Base-by-base conservation (phyloP, 2,797 vertebrate genomes). In the Pseudomugil tenellus region DNA sequence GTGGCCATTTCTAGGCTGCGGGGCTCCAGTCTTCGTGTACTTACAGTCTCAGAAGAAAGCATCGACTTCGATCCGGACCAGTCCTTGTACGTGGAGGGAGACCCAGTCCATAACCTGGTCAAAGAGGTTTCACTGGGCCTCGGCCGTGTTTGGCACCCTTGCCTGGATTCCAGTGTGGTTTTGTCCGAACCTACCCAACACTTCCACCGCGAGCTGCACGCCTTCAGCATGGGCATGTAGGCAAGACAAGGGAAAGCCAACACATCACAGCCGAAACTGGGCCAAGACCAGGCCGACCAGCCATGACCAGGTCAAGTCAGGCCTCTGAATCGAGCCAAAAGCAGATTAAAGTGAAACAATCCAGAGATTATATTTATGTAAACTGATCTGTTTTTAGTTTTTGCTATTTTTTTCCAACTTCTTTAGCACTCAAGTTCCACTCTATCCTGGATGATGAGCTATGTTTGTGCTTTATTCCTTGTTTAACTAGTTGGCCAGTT, bases 21-120 rank as follows among this genome's bases (percentile, higher is more conserved):
- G 64, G 97, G 98, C 85, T 96, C 96, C 85, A 96, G 96, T 84
- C 94, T 99, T 46, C 95, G 95, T 74, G 91, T 97, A 72, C 94
- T 99, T 70, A 96, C 96, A 26, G 96, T 99, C 85, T 97, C 97
- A 0, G 97, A 98, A 91, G 97, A 99, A 93, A 98, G 97, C 95
- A 96, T 99, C 87, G 96, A 98, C 93, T 98, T 98, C 13, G 97
- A 99, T 88, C 97, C 97, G 41, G 96, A 97, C 84, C 96, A 98
- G 93, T 93, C 95, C 25, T 91, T 95, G 62, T 96, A 94, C 90
- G 92, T 95, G 86, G 96, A 98, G 72, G 97, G 96, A 49, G 96
- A 99, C 92, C 97, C 98, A 8, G 95, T 98, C 68, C 96, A 97
- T 83, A 96, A 97, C 90, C 95, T 99, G 80, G 95, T 98, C 78